A percentile compares a stretch with the other conserved stretches of the same genome.
These are phyloP conservation scores for Serripes groenlandicus DNA, from an alignment of 2,888 invertebrate species.

Conservation along the genomic window DNA sequence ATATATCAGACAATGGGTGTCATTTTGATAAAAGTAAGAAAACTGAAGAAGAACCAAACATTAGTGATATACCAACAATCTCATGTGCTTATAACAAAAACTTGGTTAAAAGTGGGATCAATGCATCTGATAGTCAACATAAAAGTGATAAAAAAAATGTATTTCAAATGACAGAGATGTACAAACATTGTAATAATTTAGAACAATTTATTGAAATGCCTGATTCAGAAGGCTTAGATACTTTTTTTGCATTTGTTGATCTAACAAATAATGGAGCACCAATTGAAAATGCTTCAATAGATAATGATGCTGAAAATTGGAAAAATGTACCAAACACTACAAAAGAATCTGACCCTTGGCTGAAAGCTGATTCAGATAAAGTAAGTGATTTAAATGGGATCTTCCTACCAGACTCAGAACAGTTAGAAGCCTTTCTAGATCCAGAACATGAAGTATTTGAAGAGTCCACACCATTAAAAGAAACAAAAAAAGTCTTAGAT, in stretches of 20 bases:
- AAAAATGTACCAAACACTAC: no score
- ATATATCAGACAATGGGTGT: no score
- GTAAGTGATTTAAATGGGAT: not conserved
- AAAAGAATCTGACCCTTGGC: no score
- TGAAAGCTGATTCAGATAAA: no score
- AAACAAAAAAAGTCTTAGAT: not conserved
- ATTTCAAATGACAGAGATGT: no score
- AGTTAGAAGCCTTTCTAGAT: not conserved
- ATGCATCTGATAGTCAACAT: no score
- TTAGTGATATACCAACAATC: no score
- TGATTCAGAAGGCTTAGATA: conserved; percentile 37
- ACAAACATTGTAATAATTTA: not conserved
- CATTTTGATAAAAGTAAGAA: no score
- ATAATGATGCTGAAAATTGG: not conserved
- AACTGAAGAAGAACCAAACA: no score
- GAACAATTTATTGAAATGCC: conserved; percentile 26
- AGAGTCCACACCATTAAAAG: not conserved
- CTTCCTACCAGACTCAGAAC: not conserved
- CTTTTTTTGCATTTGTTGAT: conserved; percentile 40
- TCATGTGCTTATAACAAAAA: no score
- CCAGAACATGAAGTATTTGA: not conserved
- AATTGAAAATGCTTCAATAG: conserved; percentile 11
- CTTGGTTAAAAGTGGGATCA: no score
- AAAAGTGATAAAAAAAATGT: no score
- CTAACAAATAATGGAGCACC: not conserved